Percentiles rank a stretch among this genome's conserved stretches.
Conservation (phyloP, 2,797 vertebrate genomes). For the Sebastes hubbsi region DNA sequence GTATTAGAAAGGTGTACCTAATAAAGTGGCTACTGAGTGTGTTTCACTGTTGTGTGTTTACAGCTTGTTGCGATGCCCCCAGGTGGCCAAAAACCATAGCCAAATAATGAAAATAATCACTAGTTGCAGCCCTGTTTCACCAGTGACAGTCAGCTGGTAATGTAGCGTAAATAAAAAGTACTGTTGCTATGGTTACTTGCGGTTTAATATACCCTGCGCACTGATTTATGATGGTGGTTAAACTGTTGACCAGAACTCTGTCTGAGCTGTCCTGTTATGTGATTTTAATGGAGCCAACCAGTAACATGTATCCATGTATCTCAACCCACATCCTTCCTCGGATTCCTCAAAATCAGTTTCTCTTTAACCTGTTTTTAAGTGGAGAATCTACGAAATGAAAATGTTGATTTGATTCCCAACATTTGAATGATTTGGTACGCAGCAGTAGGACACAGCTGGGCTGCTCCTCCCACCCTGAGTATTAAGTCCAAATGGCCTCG, state of each 20-base stretch:
- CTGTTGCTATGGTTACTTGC: slow-evolving; percentile 1
- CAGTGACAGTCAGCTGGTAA: background rate
- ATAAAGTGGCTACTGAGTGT: background rate
- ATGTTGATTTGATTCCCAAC: background rate
- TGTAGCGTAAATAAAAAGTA: background rate
- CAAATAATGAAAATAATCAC: background rate
- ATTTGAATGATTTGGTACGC: slow-evolving; percentile 21
- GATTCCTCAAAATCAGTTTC: background rate
- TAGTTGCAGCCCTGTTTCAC: background rate
- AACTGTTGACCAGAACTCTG: slow-evolving; percentile 1
- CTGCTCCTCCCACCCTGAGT: slow-evolving; percentile 15
- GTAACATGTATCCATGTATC: background rate
- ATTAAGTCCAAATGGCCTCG: slow-evolving; percentile 1
- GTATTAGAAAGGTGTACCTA: background rate
- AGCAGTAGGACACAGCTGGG: slow-evolving; percentile 28
- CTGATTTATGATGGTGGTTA: slow-evolving; percentile 34
- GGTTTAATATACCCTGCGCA: slow-evolving; percentile 10
- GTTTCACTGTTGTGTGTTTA: background rate
- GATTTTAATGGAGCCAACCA: background rate
- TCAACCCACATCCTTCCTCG: background rate
- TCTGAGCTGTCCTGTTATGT: background rate
- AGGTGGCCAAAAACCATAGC: background rate
- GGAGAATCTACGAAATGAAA: background rate
- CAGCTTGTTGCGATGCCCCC: background rate
- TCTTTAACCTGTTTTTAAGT: background rate